A percentile compares a stretch with the other conserved stretches of the same genome.
Conservation (phyloP, 1,140 invertebrate species). For the Thaumetopoea pityocampa region DNA sequence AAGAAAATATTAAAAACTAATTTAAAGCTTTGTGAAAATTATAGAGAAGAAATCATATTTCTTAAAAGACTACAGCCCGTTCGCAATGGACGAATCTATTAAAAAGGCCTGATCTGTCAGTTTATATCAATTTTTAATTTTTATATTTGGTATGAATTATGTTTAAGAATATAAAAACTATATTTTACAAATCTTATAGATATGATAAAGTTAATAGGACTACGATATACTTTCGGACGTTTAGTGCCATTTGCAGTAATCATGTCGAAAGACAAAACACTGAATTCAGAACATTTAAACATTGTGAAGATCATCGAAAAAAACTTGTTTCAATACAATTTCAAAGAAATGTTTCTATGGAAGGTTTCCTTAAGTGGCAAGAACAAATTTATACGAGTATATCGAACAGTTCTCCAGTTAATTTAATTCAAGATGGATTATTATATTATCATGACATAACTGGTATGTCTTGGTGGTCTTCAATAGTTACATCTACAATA, state of each 20-base stretch:
- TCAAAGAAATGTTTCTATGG: slow-evolving; percentile 57
- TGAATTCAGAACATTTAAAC: neutral
- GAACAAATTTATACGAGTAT: slow-evolving; percentile 74
- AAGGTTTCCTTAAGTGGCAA: slow-evolving; percentile 72
- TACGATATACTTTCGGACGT: neutral
- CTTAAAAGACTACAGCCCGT: no score
- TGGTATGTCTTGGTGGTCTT: slow-evolving; percentile 90
- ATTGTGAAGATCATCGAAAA: neutral
- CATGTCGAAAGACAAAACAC: neutral
- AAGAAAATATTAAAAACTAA: no score
- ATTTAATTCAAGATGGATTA: slow-evolving; percentile 80
- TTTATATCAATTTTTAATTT: no score
- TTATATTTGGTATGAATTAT: no score
- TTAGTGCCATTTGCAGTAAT: slow-evolving; percentile 8
- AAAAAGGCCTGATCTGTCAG: no score
- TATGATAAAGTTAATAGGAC: neutral
- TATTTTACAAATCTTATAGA: neutral
- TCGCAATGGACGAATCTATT: no score
- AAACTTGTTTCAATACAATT: neutral
- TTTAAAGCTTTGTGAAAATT: no score
- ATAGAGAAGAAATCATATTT: no score
- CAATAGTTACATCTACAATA: slow-evolving; percentile 84
- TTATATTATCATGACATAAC: slow-evolving; percentile 81
- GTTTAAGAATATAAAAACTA: no score
- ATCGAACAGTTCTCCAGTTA: slow-evolving; percentile 81